phyloP scores from a whole-genome alignment of 2,888 invertebrate species.

The Bombylius discolor region DNA sequence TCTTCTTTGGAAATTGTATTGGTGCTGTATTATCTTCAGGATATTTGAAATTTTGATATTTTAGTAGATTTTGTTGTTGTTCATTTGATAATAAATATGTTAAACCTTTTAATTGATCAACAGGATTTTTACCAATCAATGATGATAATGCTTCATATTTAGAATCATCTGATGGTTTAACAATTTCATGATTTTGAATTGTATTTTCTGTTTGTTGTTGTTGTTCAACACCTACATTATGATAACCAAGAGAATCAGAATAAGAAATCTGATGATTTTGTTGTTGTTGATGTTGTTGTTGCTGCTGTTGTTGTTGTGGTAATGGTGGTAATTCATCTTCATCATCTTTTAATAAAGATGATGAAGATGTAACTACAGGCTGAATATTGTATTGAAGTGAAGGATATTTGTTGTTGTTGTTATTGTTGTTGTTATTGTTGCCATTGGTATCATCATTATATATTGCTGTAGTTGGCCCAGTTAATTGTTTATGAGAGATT shows the following conservation, averaged over 20 bases:
- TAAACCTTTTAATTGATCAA: constrained; percentile 40
- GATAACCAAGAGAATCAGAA: not conserved
- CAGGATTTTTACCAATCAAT: constrained; percentile 39
- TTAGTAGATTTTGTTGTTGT: constrained; percentile 17
- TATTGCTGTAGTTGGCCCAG: not conserved
- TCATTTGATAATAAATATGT: constrained; percentile 37
- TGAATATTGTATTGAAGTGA: not conserved
- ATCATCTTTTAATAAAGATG: not conserved
- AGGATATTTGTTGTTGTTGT: not conserved
- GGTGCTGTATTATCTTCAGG: constrained; percentile 31
- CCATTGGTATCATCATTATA: no score
- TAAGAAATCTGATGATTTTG: not conserved
- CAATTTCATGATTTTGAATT: not conserved
- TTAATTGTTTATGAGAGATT: constrained; percentile 1
- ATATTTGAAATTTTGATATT: constrained; percentile 2
- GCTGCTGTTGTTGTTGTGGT: not conserved
- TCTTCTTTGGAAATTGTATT: constrained; percentile 27
- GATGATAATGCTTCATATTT: constrained; percentile 35
- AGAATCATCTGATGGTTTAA: not conserved
- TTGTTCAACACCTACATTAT: not conserved
- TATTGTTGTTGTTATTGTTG: no score
- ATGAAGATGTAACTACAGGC: not conserved
- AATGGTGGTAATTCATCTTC: not conserved
- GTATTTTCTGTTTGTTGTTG: not conserved
- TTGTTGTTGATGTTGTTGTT: not conserved